These are phyloP conservation scores for Candidula unifasciata DNA, from an alignment of 2,888 invertebrate species.

Conservation along the genomic window DNA sequence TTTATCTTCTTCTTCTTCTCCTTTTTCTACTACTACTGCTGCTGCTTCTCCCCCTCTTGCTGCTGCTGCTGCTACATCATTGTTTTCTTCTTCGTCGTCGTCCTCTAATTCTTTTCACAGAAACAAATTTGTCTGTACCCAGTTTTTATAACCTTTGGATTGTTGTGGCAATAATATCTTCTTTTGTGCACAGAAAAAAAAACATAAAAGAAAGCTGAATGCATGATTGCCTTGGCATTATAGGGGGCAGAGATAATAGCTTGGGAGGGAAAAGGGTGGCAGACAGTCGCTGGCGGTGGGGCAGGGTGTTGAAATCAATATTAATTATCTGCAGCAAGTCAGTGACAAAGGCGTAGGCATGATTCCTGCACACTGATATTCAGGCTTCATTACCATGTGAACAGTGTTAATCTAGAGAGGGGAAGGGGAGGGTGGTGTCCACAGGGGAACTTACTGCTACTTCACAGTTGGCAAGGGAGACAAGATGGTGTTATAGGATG, in stretches of 20 bases:
- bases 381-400: slow-evolving; percentile 33
- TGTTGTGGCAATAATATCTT: slow-evolving; percentile 5
- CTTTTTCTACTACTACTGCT: no score
- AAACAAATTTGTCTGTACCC: neutral
- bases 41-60: no score
- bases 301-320: slow-evolving; percentile 36
- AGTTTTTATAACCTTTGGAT: neutral
- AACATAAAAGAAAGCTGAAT: neutral
- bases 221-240: slow-evolving; percentile 30
- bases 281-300: no score
- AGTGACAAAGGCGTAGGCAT: neutral
- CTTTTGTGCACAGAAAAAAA: neutral
- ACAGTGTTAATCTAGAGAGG: neutral
- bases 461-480: neutral
- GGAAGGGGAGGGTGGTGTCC: no score
- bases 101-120: neutral
- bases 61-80: no score
- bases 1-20: no score
- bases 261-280: slow-evolving; percentile 17
- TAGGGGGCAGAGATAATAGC: slow-evolving; percentile 26
- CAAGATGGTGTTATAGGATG: neutral
- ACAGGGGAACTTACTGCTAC: slow-evolving; percentile 13
- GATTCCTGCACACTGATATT: slow-evolving; percentile 27
- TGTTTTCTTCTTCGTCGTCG: neutral
- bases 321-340: slow-evolving; percentile 37